Evolutionary conservation across 2,888 invertebrate genomes (phyloP), one percentile per base, ranked within the genome.

Genomic region (Halocaridina rubra): DNA sequence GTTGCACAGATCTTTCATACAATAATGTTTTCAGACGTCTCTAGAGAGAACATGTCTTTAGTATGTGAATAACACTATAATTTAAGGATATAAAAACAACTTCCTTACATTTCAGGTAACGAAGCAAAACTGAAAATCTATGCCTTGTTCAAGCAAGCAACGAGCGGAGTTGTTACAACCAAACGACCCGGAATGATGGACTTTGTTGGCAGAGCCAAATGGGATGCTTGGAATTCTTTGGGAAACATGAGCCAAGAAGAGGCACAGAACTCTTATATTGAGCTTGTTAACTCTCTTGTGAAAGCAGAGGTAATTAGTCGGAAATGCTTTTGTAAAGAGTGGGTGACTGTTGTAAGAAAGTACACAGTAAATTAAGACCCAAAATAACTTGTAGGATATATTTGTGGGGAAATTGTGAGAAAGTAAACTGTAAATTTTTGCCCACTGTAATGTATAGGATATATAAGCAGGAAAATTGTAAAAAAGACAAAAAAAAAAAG

Each of bases 151-250:
- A 93, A 93, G 89, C 93, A 93, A 91, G 92, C 88, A 0, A 86
- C 86, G 1, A 72, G 72, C 22, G 93, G 93, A 24, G 90, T 91
- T 85, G 92, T 92, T 87, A 91, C 90, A 76, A 90, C 90, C 27
- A 89, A 90, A 22, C 91, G 92, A 71, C 93, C 93, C 8, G 92
- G 92, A n/a, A 91, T 92, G 91, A 90, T 93, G 89, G 92, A 93
- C 89, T 91, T 93, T 89, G 92, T 92, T 22, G 92, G 92, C 2
- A 91, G 92, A 85, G 92, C 92, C n/a, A 93, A 93, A 89, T 93
- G 92, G 92, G 91, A 92, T 86, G 92, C 93, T 0, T 93, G 93
- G 93, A 91, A 91, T 85, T 89, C 89, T 53, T 89, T 92, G 24
- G 92, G 92, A 32, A 90, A 90, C 27, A 90, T 92, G 89, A 80